Evolutionary conservation across 2,797 vertebrate species (phyloP).

Genomic region (Siniperca scherzeri): DNA sequence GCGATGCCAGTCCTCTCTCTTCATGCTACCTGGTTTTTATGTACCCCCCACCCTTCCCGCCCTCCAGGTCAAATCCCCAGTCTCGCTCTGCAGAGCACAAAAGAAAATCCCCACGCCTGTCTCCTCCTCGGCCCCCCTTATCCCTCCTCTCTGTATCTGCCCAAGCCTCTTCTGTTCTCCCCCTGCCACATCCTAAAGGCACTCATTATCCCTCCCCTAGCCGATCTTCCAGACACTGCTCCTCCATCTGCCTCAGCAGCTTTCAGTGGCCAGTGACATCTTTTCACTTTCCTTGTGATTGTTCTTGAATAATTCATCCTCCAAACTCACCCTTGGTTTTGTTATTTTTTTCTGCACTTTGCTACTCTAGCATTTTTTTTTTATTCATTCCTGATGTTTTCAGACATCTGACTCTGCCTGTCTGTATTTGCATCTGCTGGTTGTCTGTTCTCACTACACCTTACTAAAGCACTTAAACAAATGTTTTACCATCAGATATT

Average conservation of each 20-base stretch:
- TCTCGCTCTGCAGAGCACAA: constrained; percentile 59
- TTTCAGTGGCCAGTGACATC: constrained; percentile 66
- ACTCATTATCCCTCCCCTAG: constrained; percentile 53
- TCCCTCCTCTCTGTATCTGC: constrained; percentile 33
- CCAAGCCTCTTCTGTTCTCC: constrained; percentile 49
- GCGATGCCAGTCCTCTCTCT: constrained; percentile 24
- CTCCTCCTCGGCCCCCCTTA: constrained; percentile 18
- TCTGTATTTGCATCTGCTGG: constrained; percentile 4
- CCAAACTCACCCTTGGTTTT: constrained; percentile 44
- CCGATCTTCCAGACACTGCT: constrained; percentile 35
- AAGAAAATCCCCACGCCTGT: constrained; percentile 62
- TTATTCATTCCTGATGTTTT: constrained; percentile 23
- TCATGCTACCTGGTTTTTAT: constrained; percentile 54
- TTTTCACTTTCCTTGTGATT: constrained; percentile 65
- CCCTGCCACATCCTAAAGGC: constrained; percentile 57
- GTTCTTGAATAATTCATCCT: constrained; percentile 79
- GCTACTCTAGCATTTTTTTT: constrained; percentile 7
- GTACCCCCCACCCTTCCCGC: neutral
- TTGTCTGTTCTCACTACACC: neutral
- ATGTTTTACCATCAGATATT: neutral
- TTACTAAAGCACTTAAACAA: neutral
- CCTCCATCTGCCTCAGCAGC: constrained; percentile 62
- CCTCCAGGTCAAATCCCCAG: constrained; percentile 21
- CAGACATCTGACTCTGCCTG: constrained; percentile 6
- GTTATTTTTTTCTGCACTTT: constrained; percentile 15